Evolutionary conservation across 2,113 vertebrate genomes (phyloP).

Genomic region (Galbula dea): DNA sequence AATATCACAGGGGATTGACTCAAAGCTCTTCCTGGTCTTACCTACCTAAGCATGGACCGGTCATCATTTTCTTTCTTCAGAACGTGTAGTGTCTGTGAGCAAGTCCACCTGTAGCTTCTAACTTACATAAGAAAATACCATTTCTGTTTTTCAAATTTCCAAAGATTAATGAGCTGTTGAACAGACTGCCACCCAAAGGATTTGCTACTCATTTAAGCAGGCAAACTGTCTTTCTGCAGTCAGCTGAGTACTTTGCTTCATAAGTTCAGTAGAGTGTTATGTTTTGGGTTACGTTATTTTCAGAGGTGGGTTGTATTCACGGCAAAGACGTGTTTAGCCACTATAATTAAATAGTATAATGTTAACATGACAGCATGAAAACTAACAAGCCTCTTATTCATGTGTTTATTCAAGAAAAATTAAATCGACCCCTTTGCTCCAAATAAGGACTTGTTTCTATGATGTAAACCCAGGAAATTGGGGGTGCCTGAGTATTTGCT

Average conservation of each 20-base stretch:
- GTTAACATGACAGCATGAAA: not conserved
- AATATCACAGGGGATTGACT: not conserved
- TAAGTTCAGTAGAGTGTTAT: not conserved
- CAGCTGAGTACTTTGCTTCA: not conserved
- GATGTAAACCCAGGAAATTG: not conserved
- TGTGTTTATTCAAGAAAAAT: not conserved
- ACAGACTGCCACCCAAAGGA: not conserved
- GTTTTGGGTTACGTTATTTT: not conserved
- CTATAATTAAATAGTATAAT: not conserved
- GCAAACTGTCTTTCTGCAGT: not conserved
- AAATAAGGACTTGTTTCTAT: not conserved
- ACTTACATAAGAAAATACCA: not conserved
- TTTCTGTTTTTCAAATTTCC: not conserved
- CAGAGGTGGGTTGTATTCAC: not conserved
- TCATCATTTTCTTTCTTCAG: not conserved
- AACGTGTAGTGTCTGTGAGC: not conserved
- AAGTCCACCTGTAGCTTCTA: not conserved
- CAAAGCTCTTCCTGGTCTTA: not conserved
- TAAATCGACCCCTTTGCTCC: not conserved
- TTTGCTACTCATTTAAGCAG: not conserved
- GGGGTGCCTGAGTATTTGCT: not conserved
- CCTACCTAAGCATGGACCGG: not conserved
- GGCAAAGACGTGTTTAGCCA: not conserved
- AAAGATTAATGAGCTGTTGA: not conserved
- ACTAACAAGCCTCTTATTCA: not conserved